Base-by-base conservation (phyloP, 2,113 vertebrate species). In the Hemicordylus capensis region DNA sequence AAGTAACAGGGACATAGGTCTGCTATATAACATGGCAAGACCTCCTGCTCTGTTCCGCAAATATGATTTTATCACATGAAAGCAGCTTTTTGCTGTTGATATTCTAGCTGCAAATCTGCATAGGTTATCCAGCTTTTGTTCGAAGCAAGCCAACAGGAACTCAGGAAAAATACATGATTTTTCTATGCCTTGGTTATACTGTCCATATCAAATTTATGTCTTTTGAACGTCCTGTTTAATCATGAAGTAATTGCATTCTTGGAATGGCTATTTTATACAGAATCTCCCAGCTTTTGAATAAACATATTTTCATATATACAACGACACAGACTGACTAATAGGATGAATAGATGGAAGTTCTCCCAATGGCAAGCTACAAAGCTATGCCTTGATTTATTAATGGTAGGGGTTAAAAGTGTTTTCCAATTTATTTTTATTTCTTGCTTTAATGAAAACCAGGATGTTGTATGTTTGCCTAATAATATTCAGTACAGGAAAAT, bases 211-310 rank as follows among this genome's bases (percentile, higher is more conserved):
- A 69, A 42, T 67, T 91, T 81, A 80, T 88, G 64, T 70, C 76
- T 87, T 61, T 69, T 88, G 64, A 81, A 93, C 88, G 54, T 3
- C 80, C 67, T 84, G 87, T 83, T 85, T 87, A 90, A 93, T 77
- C 4, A 67, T 11, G 37, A 88, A 69, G 90, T 88, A 46, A 59
- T 84, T 64, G 86, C 85, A 31, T 84, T 89, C 0, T 0, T 6
- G 81, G 54, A 80, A 48, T 31, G 10, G 24, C 69, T 80, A 54
- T 89, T 90, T 85, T 83, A 9, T 67, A 80, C 22, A 39, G n/a
- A 74, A 42, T 66, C 72, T 17, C 2, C 31, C 74, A 70, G 20
- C 59, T 87, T 69, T 81, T 66, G 89, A 90, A 84, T 75, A 85
- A 91, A 87, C 58, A 80, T 46, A 54, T 83, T 89, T 81, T 80